These are phyloP conservation scores for Bacillus rossius DNA, from an alignment of 1,140 invertebrate genomes.

Conservation along the genomic window DNA sequence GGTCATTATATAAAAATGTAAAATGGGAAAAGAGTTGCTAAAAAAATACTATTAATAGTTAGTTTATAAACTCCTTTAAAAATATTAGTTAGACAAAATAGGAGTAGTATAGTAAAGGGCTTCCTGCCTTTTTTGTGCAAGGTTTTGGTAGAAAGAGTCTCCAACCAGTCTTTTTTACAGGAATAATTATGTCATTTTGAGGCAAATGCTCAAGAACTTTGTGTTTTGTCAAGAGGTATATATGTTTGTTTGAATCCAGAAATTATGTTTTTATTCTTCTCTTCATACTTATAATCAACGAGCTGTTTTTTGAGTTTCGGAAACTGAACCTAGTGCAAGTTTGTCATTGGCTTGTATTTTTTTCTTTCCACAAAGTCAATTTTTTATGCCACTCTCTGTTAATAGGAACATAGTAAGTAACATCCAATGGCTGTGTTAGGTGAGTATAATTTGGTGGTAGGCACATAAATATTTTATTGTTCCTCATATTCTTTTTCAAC, in stretches of 20 bases:
- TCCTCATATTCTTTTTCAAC: constrained; percentile 23
- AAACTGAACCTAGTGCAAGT: constrained; percentile 9
- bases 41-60: too few species aligned
- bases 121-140: background rate
- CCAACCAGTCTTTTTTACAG: background rate
- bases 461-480: constrained; percentile 30
- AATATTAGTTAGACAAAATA: too few species aligned
- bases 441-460: constrained; percentile 36
- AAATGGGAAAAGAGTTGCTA: too few species aligned
- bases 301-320: constrained; percentile 8
- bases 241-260: constrained; percentile 5
- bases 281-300: background rate
- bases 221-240: constrained; percentile 3
- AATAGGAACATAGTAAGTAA: constrained; percentile 21
- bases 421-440: constrained; percentile 8
- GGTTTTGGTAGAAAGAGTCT: background rate
- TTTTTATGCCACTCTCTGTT: constrained; percentile 25
- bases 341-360: background rate
- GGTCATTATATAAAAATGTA: too few species aligned
- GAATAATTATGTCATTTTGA: constrained; percentile 1
- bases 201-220: constrained; percentile 9
- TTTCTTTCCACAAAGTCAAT: constrained; percentile 17
- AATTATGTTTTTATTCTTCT: constrained; percentile 7
- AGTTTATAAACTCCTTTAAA: too few species aligned
- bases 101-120: too few species aligned